Evolutionary conservation across 2,797 vertebrate genomes (phyloP).

Genomic region (Distichodus sexfasciatus): DNA sequence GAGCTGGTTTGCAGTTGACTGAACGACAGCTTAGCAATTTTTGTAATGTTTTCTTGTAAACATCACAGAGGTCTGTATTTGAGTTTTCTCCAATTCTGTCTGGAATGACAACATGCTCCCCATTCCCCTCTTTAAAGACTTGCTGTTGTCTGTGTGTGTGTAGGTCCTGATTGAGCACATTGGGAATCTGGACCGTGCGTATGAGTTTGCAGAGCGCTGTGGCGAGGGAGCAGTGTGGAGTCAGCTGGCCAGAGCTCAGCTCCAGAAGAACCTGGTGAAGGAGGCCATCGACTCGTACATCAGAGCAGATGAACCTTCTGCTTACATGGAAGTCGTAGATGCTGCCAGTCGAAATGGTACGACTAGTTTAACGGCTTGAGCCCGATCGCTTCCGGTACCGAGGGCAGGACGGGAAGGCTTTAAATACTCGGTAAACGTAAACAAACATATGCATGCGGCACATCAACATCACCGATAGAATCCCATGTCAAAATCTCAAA

Average conservation of each 20-base stretch:
- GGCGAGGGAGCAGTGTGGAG: slow-evolving; percentile 87
- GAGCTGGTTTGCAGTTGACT: no score
- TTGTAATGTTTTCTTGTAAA: no score
- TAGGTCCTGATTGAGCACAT: slow-evolving; percentile 91
- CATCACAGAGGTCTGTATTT: no score
- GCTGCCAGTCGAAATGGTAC: slow-evolving; percentile 84
- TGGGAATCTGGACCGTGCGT: slow-evolving; percentile 93
- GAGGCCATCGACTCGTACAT: slow-evolving; percentile 89
- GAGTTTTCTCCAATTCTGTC: no score
- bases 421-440: not conserved
- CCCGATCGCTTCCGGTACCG: no score
- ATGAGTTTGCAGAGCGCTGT: slow-evolving; percentile 93
- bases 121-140: no score
- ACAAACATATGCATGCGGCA: no score
- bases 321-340: slow-evolving; percentile 86
- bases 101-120: no score
- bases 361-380: slow-evolving; percentile 35
- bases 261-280: slow-evolving; percentile 86
- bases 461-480: no score
- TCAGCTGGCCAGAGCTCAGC: slow-evolving; percentile 84
- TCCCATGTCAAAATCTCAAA: no score
- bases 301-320: slow-evolving; percentile 83
- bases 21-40: no score
- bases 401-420: not conserved
- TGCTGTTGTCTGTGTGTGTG: not conserved